Base-by-base conservation (phyloP, 2,888 invertebrate species). In the Melangyna quadrimaculata region DNA sequence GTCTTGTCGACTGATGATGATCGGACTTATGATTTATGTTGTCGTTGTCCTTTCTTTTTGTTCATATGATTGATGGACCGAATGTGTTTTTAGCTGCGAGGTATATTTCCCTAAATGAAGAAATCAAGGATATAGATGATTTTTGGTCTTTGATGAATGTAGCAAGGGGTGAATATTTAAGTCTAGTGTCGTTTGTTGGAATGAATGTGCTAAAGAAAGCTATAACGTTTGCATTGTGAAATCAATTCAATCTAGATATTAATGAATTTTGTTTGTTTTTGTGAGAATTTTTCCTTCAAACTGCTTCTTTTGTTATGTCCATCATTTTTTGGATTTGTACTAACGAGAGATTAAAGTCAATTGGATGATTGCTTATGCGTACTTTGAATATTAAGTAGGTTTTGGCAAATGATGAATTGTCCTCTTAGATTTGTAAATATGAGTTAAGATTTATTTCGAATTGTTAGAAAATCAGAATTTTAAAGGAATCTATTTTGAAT, bases 1-100 rank as follows among this genome's bases (percentile, higher is more conserved):
- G 73, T 78, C 81, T 77, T 81, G 84, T 87, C 87, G 89, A 88
- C 87, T 89, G 89, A 89, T 89, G 89, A 89, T 88, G 88, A 89
- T 90, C 79, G 78, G 75, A 78, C 82, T 75, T 88, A 89, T 91
- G 91, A 91, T 91, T 90, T 90, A 90, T 91, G 90, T 90, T 88
- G 88, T 86, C 86, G 77, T 72, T 84, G 84, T 86, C 65, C 81
- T 86, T 86, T 81, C 77, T 78, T 45, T 59, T 81, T 84, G 88
- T 88, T 87, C 81, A 83, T 91, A 84, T 90, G 90, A 90, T 90
- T 91, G 90, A 90, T 90, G 91, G 88, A 87, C 82, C 65, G 67
- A 87, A 87, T 87, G 87, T 87, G 87, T 87, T 87, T 78, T 82
- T 87, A 87, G 87, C 87, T 87, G 78, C 82, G 82, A 87, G 87